phyloP scores from a whole-genome alignment of 2,113 vertebrate genomes.

The Campylorhamphus procurvoides region DNA sequence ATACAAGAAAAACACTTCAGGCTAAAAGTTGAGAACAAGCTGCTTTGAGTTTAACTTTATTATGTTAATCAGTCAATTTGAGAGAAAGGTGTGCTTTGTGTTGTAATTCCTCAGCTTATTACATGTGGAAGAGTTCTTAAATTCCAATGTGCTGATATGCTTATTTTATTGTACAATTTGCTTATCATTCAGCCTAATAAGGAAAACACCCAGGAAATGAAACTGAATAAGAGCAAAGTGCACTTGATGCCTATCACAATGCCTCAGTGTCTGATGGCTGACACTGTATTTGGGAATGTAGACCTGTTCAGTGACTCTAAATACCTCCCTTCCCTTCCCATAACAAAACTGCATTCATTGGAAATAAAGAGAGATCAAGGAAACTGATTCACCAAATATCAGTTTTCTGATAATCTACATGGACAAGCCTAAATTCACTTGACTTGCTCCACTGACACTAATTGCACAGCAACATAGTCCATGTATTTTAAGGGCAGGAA shows the following conservation, averaged over 20 bases:
- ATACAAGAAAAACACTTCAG: slow-evolving; percentile 31
- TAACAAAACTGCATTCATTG: not conserved
- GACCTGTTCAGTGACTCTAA: not conserved
- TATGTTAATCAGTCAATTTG: slow-evolving; percentile 32
- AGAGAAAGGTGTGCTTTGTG: slow-evolving; percentile 30
- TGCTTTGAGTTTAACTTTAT: slow-evolving; percentile 21
- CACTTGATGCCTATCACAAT: not conserved
- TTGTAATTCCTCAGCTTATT: slow-evolving; percentile 24
- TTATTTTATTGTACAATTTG: not conserved
- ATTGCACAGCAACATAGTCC: not conserved
- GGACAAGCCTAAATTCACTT: not conserved
- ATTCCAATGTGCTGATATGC: not conserved
- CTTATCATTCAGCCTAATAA: not conserved
- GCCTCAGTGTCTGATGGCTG: not conserved
- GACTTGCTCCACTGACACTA: not conserved
- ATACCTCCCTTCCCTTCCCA: not conserved
- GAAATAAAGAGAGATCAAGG: not conserved
- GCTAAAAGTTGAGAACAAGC: slow-evolving; percentile 32
- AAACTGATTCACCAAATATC: not conserved
- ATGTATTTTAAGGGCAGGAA: not conserved
- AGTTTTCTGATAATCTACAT: not conserved
- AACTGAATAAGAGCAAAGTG: not conserved
- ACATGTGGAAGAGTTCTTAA: not conserved
- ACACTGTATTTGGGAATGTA: not conserved
- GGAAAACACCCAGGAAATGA: not conserved